Base-by-base conservation (phyloP, 2,888 invertebrate species). In the Scaptomyza tumidula region DNA sequence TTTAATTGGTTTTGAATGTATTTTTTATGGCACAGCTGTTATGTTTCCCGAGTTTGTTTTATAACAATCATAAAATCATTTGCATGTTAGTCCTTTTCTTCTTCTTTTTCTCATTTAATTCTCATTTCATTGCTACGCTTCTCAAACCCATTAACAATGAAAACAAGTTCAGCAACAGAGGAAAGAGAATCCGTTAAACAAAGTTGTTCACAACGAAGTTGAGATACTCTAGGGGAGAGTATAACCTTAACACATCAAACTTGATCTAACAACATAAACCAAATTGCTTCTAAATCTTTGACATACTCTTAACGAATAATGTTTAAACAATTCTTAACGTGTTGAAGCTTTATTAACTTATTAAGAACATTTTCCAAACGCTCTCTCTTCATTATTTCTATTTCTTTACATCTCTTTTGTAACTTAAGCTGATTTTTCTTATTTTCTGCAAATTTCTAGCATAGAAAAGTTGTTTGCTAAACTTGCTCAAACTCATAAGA, bases 71-170 rank as follows among this genome's bases (percentile, higher is more conserved):
- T 75, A 71, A 75, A 75, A 75, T 61, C 63, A 67, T 75, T 75
- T 75, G 44, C 75, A 58, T 75, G 75, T 75, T 75, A 75, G 55
- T 75, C 59, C 60, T 33, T 58, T 43, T 16, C 19, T 13, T 24
- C 10, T 33, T 39, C n/a, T 2, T 6, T 3, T 24, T 45, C 37
- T 27, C n/a, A 1, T 13, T 52, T 52, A 16, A 11, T 55, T 37
- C 41, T 19, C 16, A 43, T 44, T 7, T 7, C 9, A 29, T 1
- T 29, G 6, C 29, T 29, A 5, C 31, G 33, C 33, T 2, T 43
- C 61, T 31, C 69, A 69, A 78, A 84, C 76, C 84, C 84, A 84
- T 81, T 84, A 81, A 52, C 71, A 73, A 66, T 53, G 44, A 72
- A 75, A 80, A 67, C 72, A 80, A 39, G 14, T 19, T 9, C 10